Evolutionary conservation across 1,140 invertebrate species (phyloP).

Genomic region (Trachymyrmex septentrionalis): DNA sequence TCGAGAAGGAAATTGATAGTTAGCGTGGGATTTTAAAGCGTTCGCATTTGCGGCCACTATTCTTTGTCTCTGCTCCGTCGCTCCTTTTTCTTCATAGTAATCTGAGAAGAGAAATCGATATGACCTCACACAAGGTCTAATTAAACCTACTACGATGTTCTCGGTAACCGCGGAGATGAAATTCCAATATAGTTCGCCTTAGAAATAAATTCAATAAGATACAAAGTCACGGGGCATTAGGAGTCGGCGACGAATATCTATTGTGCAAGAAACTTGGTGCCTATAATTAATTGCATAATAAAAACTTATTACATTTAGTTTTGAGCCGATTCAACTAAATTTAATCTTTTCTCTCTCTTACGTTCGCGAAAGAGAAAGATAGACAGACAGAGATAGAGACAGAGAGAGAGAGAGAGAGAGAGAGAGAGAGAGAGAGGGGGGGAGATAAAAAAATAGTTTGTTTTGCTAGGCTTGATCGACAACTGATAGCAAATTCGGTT

Average conservation of each 20-base stretch:
- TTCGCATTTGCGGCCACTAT: constrained; percentile 8
- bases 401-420: too few species aligned
- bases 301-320: too few species aligned
- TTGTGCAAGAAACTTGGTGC: too few species aligned
- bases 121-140: constrained; percentile 67
- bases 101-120: constrained; percentile 71
- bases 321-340: too few species aligned
- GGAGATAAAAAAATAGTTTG: not conserved
- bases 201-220: constrained; percentile 55
- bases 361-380: too few species aligned
- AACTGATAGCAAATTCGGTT: not conserved
- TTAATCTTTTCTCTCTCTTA: not conserved
- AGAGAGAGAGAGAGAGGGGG: too few species aligned
- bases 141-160: constrained; percentile 73
- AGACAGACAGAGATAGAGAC: too few species aligned
- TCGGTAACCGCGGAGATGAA: constrained; percentile 64
- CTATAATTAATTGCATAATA: too few species aligned
- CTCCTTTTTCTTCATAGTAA: constrained; percentile 50
- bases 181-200: constrained; percentile 60
- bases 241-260: too few species aligned
- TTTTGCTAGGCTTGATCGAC: not conserved
- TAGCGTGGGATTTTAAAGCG: constrained; percentile 25
- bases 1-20: constrained; percentile 36
- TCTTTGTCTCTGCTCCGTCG: not conserved
- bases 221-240: too few species aligned